Evolutionary conservation across 2,888 invertebrate genomes (phyloP).

Genomic region (Andrena haemorrhoa): DNA sequence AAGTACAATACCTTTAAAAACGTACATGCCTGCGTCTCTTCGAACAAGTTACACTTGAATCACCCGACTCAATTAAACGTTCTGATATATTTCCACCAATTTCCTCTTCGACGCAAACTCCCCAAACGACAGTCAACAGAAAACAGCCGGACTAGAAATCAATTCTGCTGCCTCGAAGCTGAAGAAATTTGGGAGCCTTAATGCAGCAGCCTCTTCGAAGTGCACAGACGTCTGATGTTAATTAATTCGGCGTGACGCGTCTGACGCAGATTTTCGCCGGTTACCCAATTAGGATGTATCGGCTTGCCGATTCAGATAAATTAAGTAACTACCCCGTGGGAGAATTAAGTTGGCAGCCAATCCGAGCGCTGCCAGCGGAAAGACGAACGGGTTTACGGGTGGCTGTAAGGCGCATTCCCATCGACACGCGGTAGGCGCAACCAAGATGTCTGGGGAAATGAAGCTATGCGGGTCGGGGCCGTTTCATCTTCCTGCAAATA

Average conservation of each 20-base stretch:
- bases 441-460: conserved; percentile 76
- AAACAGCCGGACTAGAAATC: too few relatives aligned
- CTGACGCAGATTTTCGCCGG: conserved; percentile 24
- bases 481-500: conserved; percentile 78
- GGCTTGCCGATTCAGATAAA: conserved; percentile 69
- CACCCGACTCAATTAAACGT: too few relatives aligned
- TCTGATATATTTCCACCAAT: too few relatives aligned
- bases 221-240: conserved; percentile 10
- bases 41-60: too few relatives aligned
- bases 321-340: conserved; percentile 65
- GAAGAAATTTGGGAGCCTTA: neutral
- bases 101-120: too few relatives aligned
- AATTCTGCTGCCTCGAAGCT: too few relatives aligned
- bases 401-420: conserved; percentile 68
- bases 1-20: too few relatives aligned
- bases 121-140: too few relatives aligned
- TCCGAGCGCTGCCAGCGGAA: conserved; percentile 59
- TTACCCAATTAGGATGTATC: conserved; percentile 34
- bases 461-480: conserved; percentile 72
- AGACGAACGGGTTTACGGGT: conserved; percentile 61
- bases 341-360: conserved; percentile 72
- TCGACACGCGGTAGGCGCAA: conserved; percentile 73
- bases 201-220: neutral
- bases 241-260: conserved; percentile 18
- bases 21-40: too few relatives aligned